Conservation (phyloP, 1,140 invertebrate species). For the Drosophila pallidifrons region DNA sequence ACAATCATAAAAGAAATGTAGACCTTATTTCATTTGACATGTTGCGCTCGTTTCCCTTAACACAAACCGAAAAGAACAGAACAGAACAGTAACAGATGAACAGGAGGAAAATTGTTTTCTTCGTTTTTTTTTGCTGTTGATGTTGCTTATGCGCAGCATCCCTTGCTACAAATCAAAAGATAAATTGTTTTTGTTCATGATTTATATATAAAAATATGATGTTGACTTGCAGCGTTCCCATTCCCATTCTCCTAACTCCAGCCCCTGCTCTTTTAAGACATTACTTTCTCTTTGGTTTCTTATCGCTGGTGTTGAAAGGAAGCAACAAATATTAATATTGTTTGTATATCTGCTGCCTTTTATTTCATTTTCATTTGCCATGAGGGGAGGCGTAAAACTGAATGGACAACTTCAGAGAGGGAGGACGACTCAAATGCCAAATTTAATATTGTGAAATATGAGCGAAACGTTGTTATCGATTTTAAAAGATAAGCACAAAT, state of each 20-base stretch:
- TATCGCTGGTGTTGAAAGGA: constrained; percentile 55
- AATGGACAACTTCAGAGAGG: background rate
- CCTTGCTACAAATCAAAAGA: constrained; percentile 79
- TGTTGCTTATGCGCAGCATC: constrained; percentile 37
- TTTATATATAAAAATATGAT: constrained; percentile 77
- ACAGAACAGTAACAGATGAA: constrained; percentile 47
- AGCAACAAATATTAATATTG: constrained; percentile 79
- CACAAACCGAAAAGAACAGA: constrained; percentile 1
- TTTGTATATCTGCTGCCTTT: constrained; percentile 68
- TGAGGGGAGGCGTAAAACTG: constrained; percentile 1
- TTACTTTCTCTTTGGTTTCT: constrained; percentile 46
- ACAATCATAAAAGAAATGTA: constrained; percentile 39
- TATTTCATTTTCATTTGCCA: constrained; percentile 61
- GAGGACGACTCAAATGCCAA: constrained; percentile 41
- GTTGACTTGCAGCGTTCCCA: constrained; percentile 54
- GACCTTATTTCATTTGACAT: constrained; percentile 82
- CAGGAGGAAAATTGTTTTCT: constrained; percentile 41
- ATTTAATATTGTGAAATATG: constrained; percentile 60
- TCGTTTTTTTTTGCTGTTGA: constrained; percentile 29
- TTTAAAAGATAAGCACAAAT: constrained; percentile 28
- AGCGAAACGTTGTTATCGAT: constrained; percentile 26
- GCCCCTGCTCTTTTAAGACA: constrained; percentile 21
- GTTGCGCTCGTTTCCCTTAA: constrained; percentile 56
- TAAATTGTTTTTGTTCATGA: constrained; percentile 82
- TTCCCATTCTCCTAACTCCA: constrained; percentile 1